phyloP scores from a whole-genome alignment of 2,113 vertebrate genomes.

The Siniperca chuatsi region DNA sequence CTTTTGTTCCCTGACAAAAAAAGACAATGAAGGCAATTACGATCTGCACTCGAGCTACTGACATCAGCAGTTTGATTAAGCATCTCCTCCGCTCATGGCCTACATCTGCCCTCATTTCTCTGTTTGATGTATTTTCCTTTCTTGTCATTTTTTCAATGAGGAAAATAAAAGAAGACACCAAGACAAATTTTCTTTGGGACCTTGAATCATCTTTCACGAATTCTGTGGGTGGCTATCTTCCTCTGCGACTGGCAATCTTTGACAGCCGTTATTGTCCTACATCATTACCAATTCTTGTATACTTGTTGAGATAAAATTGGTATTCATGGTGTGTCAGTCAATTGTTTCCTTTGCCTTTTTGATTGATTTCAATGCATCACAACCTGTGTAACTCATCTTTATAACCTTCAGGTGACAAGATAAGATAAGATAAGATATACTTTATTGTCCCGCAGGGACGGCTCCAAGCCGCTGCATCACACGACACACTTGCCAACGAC shows the following conservation, averaged over 20 bases:
- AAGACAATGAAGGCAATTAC: slow-evolving; percentile 56
- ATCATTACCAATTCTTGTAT: slow-evolving; percentile 61
- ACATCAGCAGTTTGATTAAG: slow-evolving; percentile 68
- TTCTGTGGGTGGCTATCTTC: slow-evolving; percentile 52
- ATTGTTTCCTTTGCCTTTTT: slow-evolving; percentile 50
- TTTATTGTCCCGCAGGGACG: no score
- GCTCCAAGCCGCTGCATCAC: no score
- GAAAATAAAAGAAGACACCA: slow-evolving; percentile 52
- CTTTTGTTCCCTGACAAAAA: neutral
- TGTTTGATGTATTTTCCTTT: slow-evolving; percentile 68
- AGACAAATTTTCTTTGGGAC: slow-evolving; percentile 68
- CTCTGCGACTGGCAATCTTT: slow-evolving; percentile 40
- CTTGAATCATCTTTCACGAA: slow-evolving; percentile 63
- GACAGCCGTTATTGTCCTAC: slow-evolving; percentile 48
- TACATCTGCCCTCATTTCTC: slow-evolving; percentile 67
- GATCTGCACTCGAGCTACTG: slow-evolving; percentile 7
- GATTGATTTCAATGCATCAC: slow-evolving; percentile 55
- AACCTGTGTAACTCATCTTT: slow-evolving; percentile 30
- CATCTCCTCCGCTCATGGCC: slow-evolving; percentile 47
- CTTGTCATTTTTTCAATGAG: slow-evolving; percentile 16
- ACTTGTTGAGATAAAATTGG: slow-evolving; percentile 56
- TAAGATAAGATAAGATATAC: no score
- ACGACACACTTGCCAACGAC: no score
- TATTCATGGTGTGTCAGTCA: slow-evolving; percentile 49
- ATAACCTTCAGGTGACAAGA: slow-evolving; percentile 26